These are phyloP conservation scores for Drosophila yooni DNA, from an alignment of 2,888 invertebrate genomes.

Conservation along the genomic window DNA sequence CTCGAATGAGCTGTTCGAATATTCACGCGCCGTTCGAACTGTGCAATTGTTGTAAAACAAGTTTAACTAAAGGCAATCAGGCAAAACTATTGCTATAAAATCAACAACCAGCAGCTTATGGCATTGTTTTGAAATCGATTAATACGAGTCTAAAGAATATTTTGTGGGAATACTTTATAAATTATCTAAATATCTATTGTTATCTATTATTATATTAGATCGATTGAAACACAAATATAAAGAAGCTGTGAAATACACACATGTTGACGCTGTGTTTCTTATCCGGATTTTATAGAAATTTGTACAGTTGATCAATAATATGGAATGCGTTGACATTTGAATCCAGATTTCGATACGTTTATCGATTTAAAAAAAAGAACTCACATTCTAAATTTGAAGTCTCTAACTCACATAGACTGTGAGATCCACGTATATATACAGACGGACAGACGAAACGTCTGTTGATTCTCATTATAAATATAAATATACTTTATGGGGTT, in stretches of 20 bases:
- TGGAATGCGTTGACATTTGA: neutral
- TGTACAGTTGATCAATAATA: neutral
- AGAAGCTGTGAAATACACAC: neutral
- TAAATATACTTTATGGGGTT: neutral
- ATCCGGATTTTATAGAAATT: rapidly evolving
- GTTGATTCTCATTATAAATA: neutral
- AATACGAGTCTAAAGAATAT: neutral
- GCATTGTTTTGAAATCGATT: slow-evolving; percentile 12
- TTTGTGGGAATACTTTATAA: neutral
- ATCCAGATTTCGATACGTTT: neutral
- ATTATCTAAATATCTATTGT: neutral
- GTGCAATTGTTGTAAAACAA: slow-evolving; percentile 13
- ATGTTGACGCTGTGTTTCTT: rapidly evolving
- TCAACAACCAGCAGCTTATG: neutral
- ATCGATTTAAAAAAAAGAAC: neutral
- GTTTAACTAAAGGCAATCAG: slow-evolving; percentile 31
- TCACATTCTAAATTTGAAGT: neutral
- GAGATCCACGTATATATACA: neutral
- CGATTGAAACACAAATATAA: neutral
- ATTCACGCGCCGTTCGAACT: slow-evolving; percentile 8
- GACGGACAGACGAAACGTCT: neutral
- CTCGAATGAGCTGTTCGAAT: slow-evolving; percentile 6
- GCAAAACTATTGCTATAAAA: slow-evolving; percentile 6
- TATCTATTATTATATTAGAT: neutral
- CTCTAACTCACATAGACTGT: neutral